Base-by-base conservation (phyloP, 2,797 vertebrate genomes). In the Podarcis siculus region DNA sequence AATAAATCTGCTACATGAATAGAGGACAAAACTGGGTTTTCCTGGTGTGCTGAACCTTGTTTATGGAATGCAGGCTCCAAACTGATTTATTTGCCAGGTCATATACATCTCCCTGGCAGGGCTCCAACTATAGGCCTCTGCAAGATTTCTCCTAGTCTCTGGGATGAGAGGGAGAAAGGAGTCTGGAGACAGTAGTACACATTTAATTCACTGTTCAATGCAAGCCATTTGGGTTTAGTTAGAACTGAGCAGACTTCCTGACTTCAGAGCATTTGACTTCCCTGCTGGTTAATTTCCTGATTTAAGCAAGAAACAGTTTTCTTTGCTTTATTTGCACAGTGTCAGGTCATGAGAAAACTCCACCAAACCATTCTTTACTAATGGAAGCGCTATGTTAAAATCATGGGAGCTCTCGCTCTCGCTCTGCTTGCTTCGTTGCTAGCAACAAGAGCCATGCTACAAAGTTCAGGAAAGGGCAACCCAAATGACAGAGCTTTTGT, bases 221-320 rank as follows among this genome's bases (percentile, higher is more conserved):
- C 61, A 64, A 7, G 21, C 61, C 61, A 7, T 23, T 64, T 19
- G 61, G 21, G 10, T 64, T 64, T 64, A 64, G 61, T 64, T 64
- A 64, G 61, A 64, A 64, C 32, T 7, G 7, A 72, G 32, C 13
- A 32, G 6, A n/a, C 32, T 73, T 78, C 76, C 90, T 39, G 75
- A 81, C 49, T 87, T 93, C 2, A 39, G 82, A n/a, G 21, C n/a
- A 32, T 91, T 35, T 49, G 39, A 10, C 86, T 92, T 94, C 61
- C 77, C 10, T 75, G 64, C 42, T 3, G 72, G 8, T 91, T 58
- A 83, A 13, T 58, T 89, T 91, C 87, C 78, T 19, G 61, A 64
- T 64, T 64, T 64, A 64, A 64, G 21, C 61, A 64, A 64, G 61
- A 64, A 64, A 64, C 23, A 61, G 17, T 61, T 61, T 61, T 61